phyloP scores from a whole-genome alignment of 2,113 vertebrate genomes.

The Prionailurus viverrinus region DNA sequence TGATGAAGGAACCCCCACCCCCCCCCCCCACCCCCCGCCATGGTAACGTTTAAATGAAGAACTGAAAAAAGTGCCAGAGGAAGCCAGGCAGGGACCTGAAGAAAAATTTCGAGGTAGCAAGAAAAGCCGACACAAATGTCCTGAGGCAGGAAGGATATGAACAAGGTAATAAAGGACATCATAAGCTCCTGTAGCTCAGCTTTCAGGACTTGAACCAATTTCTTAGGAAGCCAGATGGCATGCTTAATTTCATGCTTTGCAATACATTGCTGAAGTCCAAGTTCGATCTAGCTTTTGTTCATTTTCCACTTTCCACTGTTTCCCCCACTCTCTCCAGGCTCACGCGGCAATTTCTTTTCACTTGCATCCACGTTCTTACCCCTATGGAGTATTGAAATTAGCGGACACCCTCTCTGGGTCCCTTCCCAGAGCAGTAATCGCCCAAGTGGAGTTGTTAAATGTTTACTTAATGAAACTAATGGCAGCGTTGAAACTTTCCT shows the following conservation, averaged over 20 bases:
- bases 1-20: background rate
- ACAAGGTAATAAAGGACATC: background rate
- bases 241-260: background rate
- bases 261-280: background rate
- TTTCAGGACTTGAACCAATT: background rate
- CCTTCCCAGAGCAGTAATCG: background rate
- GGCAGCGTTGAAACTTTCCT: slow-evolving; percentile 60
- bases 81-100: background rate
- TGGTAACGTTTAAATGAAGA: background rate
- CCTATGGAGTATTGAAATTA: background rate
- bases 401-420: background rate
- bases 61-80: background rate
- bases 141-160: background rate
- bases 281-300: background rate
- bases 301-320: background rate
- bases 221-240: background rate
- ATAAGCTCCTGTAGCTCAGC: background rate
- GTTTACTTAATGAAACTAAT: slow-evolving; percentile 70
- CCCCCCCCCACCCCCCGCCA: background rate
- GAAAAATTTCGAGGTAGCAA: background rate
- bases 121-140: background rate
- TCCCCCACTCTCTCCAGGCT: background rate
- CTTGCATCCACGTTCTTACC: background rate
- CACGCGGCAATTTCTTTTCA: background rate
- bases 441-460: slow-evolving; percentile 65